Base-by-base conservation (phyloP, 2,113 vertebrate species). In the Strix uralensis region DNA sequence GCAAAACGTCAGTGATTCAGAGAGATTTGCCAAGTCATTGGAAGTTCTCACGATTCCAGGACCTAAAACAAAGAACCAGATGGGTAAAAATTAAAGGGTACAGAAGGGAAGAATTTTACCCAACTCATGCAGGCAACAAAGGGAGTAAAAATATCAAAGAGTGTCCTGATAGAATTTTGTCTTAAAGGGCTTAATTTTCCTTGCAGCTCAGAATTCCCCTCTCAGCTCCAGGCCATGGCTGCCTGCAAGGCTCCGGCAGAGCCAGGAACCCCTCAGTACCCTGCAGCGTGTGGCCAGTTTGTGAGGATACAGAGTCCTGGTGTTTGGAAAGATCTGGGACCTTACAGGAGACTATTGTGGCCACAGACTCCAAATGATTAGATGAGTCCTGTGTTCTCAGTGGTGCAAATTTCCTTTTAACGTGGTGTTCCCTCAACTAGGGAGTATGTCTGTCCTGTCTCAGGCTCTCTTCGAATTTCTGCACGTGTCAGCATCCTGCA, bases 321-420 rank as follows among this genome's bases (percentile, higher is more conserved):
- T 20, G 3, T 34, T 42, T 15, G 52, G 86, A 10, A 51, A 63
- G 25, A 1, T 38, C 67, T 51, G 66, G 57, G 9, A 20, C 42
- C 34, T 36, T 30, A 5, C 20, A 44, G n/a, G 4, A 17, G 9
- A 4, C 8, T 15, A 5, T 0, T 9, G 23, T 20, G 34, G 55
- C 17, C 59, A 1, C 1, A 1, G 13, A 3, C 3, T 19, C 20
- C 12, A 10, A 40, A 27, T 6, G 19, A 0, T 23, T 12, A 0
- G 3, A 3, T 0, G 42, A 86, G 49, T 19, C n/a, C 57, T 13
- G 19, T 6, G 42, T 34, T 49, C 75, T 20, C 65, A 22, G 52
- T 11, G n/a, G 49, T 4, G 42, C 12, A 10, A 42, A 15, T 42
- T 47, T 13, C 36, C 12, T 84, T 65, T 69, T 5, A 49, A 9